A percentile compares a stretch with the other conserved stretches of the same genome.
These are phyloP conservation scores for Ooceraea biroi DNA, from an alignment of 1,140 invertebrate genomes.

Conservation along the genomic window DNA sequence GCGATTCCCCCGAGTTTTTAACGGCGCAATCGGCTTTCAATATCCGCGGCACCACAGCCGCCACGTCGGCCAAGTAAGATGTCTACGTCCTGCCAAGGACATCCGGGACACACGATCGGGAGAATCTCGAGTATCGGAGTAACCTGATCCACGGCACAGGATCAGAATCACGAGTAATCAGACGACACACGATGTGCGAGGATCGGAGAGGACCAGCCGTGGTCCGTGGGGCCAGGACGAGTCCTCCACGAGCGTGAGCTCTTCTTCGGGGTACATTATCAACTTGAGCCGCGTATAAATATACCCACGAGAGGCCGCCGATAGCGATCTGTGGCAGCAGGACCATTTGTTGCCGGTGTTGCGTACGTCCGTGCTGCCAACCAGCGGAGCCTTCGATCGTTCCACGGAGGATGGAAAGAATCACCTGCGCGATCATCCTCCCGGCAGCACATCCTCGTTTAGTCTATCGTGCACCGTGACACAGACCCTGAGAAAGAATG, in stretches of 20 bases:
- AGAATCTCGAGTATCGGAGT: slow-evolving; percentile 59
- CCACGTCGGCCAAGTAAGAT: slow-evolving; percentile 53
- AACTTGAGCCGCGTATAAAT: slow-evolving; percentile 81
- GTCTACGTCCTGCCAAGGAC: slow-evolving; percentile 63
- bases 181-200: slow-evolving; percentile 47
- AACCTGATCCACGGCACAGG: slow-evolving; percentile 63
- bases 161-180: slow-evolving; percentile 65
- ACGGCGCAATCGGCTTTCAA: background rate
- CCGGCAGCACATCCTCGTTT: slow-evolving; percentile 50
- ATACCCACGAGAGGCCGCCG: slow-evolving; percentile 77
- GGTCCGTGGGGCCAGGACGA: slow-evolving; percentile 16
- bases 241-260: slow-evolving; percentile 41
- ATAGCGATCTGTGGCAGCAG: slow-evolving; percentile 82
- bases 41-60: slow-evolving; percentile 1
- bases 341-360: slow-evolving; percentile 82
- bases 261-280: slow-evolving; percentile 80
- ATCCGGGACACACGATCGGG: slow-evolving; percentile 27
- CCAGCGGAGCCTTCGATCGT: slow-evolving; percentile 59
- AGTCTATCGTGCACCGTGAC: slow-evolving; percentile 45
- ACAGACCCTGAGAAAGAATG: slow-evolving; percentile 41
- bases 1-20: background rate
- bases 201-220: background rate
- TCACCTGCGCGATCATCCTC: slow-evolving; percentile 67
- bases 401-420: slow-evolving; percentile 56
- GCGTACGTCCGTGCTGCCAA: slow-evolving; percentile 75